phyloP scores from a whole-genome alignment of 2,113 vertebrate species.

The Heterotis niloticus region DNA sequence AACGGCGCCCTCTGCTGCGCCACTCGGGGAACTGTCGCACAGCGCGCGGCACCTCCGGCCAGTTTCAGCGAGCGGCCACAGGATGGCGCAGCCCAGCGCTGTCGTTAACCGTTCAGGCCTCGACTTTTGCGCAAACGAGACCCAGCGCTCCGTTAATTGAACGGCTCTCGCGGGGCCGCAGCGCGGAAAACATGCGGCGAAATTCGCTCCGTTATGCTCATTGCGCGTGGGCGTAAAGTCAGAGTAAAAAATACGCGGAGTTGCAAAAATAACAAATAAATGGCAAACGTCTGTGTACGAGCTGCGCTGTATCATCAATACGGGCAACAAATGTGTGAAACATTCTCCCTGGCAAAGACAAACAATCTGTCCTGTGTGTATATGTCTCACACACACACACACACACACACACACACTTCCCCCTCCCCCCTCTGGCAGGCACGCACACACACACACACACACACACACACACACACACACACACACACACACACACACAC shows the following conservation, averaged over 20 bases:
- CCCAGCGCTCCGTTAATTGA: neutral
- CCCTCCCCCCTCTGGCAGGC: slow-evolving; percentile 42
- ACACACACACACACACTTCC: slow-evolving; percentile 27
- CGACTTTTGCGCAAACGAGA: neutral
- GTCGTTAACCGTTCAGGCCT: neutral
- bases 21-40: neutral
- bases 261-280: neutral
- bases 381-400: neutral
- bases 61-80: slow-evolving; percentile 22
- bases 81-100: neutral
- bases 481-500: slow-evolving; percentile 25
- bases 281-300: neutral
- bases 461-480: slow-evolving; percentile 25
- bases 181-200: too few relatives aligned
- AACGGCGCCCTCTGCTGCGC: slow-evolving; percentile 17
- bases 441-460: slow-evolving; percentile 46
- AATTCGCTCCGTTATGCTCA: too few relatives aligned
- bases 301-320: neutral
- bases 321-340: neutral
- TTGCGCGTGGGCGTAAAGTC: neutral
- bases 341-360: neutral
- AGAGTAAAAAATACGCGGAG: neutral
- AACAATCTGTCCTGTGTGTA: neutral
- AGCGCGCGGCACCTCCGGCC: neutral
- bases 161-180: neutral